phyloP scores from a whole-genome alignment of 2,888 invertebrate genomes.

The Allygus modestus region DNA sequence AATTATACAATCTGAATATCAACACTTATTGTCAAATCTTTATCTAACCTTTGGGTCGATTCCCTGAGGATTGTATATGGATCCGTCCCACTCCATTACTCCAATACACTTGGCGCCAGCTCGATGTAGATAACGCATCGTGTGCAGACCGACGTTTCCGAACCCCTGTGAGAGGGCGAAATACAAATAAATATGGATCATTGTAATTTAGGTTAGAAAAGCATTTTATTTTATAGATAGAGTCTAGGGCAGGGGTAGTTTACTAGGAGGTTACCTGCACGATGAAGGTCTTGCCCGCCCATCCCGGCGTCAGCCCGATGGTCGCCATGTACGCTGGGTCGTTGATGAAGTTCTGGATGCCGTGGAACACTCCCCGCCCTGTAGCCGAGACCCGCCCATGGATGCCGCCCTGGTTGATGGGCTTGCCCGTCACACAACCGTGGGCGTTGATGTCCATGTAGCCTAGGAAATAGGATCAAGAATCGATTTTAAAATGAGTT shows the following conservation, averaged over 20 bases:
- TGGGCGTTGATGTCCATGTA: constrained; percentile 93
- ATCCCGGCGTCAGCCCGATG: constrained; percentile 94
- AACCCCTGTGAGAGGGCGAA: constrained; percentile 82
- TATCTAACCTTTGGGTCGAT: constrained; percentile 93
- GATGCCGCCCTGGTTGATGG: constrained; percentile 97
- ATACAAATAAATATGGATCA: background rate
- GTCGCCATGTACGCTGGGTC: constrained; percentile 97
- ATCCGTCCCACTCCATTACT: constrained; percentile 92
- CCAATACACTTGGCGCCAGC: constrained; percentile 96
- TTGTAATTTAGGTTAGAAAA: too few species aligned
- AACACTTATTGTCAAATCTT: too few species aligned
- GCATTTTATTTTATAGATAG: too few species aligned
- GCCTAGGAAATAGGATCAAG: constrained; percentile 61
- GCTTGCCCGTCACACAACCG: constrained; percentile 98
- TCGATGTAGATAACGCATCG: constrained; percentile 94
- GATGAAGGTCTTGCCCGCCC: constrained; percentile 94
- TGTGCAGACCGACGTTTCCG: constrained; percentile 98
- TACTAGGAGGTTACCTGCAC: constrained; percentile 79
- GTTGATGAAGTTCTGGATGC: constrained; percentile 95
- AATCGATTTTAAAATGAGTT: background rate
- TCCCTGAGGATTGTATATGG: constrained; percentile 92
- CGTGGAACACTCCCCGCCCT: constrained; percentile 96
- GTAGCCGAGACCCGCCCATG: constrained; percentile 98
- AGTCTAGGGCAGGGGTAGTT: too few species aligned
- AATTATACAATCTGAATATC: too few species aligned